Conservation (phyloP, 2,113 vertebrate genomes). For the Psammodynastes pulverulentus region DNA sequence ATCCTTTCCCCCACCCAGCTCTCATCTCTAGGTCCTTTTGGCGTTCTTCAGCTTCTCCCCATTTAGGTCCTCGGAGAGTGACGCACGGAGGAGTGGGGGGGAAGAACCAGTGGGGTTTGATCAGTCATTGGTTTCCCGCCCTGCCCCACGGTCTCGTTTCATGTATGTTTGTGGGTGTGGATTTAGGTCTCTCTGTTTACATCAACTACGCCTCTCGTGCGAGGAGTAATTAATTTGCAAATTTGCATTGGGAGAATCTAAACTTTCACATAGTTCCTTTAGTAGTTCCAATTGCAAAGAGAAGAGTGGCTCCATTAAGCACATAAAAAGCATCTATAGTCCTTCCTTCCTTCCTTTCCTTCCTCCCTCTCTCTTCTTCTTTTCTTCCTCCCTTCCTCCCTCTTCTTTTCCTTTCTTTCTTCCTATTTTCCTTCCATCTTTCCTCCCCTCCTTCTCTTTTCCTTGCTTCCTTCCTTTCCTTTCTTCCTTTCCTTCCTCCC, state of each 20-base stretch:
- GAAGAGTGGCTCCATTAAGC: not conserved
- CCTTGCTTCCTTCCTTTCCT: no score
- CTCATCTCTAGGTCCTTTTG: conserved; percentile 9
- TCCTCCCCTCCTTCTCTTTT: not conserved
- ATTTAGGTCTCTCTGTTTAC: not conserved
- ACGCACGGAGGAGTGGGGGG: no score
- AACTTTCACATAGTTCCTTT: not conserved
- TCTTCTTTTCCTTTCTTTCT: no score
- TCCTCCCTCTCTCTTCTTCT: no score
- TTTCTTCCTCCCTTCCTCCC: no score
- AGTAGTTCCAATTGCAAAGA: not conserved
- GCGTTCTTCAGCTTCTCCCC: conserved; percentile 10
- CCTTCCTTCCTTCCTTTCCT: not conserved
- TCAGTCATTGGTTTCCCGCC: not conserved
- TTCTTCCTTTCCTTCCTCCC: no score
- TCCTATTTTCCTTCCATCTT: no score
- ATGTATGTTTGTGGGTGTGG: not conserved
- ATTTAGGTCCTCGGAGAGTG: not conserved
- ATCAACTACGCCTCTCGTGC: not conserved
- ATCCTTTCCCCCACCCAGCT: not conserved
- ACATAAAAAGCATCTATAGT: not conserved
- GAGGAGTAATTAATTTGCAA: not conserved
- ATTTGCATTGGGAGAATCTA: not conserved
- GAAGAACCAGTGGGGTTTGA: not conserved
- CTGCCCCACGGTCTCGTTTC: not conserved